A percentile compares a stretch with the other conserved stretches of the same genome.
Conservation (phyloP, 2,888 invertebrate species). For the Nebria salina region DNA sequence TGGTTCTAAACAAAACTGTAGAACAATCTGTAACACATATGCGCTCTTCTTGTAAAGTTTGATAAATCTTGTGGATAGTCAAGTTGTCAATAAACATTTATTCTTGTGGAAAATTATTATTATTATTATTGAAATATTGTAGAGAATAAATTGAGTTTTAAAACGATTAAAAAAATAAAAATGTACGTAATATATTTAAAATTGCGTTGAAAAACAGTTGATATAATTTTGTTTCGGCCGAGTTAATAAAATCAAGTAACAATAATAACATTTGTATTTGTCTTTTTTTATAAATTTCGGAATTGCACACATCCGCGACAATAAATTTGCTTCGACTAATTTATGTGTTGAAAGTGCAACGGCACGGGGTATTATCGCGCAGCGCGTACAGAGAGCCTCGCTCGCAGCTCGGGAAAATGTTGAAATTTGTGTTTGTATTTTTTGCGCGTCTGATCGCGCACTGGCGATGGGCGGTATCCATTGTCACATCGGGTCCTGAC, state of each 20-base stretch:
- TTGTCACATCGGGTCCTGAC: constrained; percentile 33
- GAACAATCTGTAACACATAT: too few species aligned
- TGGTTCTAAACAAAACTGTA: too few species aligned
- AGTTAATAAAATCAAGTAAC: neutral
- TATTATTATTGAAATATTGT: too few species aligned
- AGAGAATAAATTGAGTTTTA: too few species aligned
- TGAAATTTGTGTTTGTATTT: constrained; percentile 44
- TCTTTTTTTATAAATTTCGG: constrained; percentile 22
- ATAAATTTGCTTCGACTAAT: constrained; percentile 35
- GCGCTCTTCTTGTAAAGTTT: too few species aligned
- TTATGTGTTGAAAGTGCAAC: constrained; percentile 37
- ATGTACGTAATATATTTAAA: too few species aligned
- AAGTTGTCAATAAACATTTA: too few species aligned
- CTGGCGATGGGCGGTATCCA: constrained; percentile 31
- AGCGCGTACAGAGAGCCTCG: neutral
- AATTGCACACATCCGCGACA: constrained; percentile 29
- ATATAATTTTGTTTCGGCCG: neutral
- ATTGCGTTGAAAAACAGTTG: too few species aligned
- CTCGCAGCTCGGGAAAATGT: constrained; percentile 29
- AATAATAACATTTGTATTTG: constrained; percentile 7
- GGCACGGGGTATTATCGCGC: constrained; percentile 24
- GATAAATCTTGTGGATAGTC: too few species aligned
- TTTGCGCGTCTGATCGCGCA: constrained; percentile 37
- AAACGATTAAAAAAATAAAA: too few species aligned
- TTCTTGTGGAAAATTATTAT: too few species aligned